phyloP scores from a whole-genome alignment of 2,797 vertebrate species.

The Cichlasoma orientale region DNA sequence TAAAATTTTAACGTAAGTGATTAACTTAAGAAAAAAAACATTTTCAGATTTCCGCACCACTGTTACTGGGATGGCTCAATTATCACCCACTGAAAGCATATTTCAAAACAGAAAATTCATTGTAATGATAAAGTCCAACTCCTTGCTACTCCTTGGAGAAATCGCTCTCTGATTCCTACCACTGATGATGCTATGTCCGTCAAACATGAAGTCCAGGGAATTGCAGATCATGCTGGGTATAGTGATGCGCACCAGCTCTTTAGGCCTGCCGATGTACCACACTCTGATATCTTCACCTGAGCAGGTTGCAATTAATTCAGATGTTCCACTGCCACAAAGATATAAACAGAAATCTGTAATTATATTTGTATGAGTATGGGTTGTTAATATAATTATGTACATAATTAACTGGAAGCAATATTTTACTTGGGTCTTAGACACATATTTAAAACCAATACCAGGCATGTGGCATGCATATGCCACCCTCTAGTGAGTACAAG shows the following conservation, averaged over 20 bases:
- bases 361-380: not conserved
- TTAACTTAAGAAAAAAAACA: not conserved
- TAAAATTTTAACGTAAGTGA: not conserved
- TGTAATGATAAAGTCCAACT: not conserved
- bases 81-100: not conserved
- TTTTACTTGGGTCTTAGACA: not conserved
- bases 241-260: slow-evolving; percentile 86
- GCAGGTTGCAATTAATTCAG: slow-evolving; percentile 90
- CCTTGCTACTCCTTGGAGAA: not conserved
- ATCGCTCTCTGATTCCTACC: slow-evolving; percentile 72
- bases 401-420: not conserved
- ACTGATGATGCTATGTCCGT: slow-evolving; percentile 89
- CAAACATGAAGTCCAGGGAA: slow-evolving; percentile 83
- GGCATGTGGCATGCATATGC: slow-evolving; percentile 10
- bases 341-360: not conserved
- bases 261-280: slow-evolving; percentile 84
- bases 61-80: not conserved
- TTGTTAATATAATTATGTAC: not conserved
- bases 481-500: slow-evolving; percentile 58
- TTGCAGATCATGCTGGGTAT: slow-evolving; percentile 88
- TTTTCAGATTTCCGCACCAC: not conserved
- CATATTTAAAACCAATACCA: not conserved
- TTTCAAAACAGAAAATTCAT: not conserved
- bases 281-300: slow-evolving; percentile 87
- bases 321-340: slow-evolving; percentile 78